Base-by-base conservation (phyloP, 2,113 vertebrate genomes). In the Phasianus colchicus region DNA sequence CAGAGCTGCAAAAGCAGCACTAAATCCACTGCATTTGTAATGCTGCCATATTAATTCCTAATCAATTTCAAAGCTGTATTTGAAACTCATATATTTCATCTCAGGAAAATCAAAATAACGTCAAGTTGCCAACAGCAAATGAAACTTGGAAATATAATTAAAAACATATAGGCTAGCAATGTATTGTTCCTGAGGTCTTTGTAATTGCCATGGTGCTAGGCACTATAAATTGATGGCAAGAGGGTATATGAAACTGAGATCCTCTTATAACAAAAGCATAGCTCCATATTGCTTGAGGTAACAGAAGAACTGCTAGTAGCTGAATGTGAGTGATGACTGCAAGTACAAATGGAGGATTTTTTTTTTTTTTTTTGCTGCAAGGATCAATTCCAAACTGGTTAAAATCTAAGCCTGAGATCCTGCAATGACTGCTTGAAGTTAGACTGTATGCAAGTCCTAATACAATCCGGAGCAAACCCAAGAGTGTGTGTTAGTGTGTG, bases 191-290 rank as follows among this genome's bases (percentile, higher is more conserved):
- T 71, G 83, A 93, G 72, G 72, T 64, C 94, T 95, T 71, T 73
- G 91, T 89, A 92, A 95, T 88, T 95, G 95, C 92, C 87, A 91
- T 52, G 57, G 88, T 67, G 69, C 76, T 83, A 95, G 95, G 76
- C 93, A 75, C 92, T 92, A 91, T 92, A 94, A 96, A 93, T 93
- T 96, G 91, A 95, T 83, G 71, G 89, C 87, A 96, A 88, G 94
- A 95, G 85, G 83, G 52, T 93, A 95, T 95, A 95, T 95, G 94
- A 96, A 95, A 92, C 91, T 2, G 89, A 95, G 94, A 95, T 93
- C 85, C 91, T 95, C 93, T 96, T 93, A 91, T 86, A 95, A 89
- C 69, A 95, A 83, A 92, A 96, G 87, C 79, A 92, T 10, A 83
- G 85, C 82, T 83, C 81, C 82, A 63, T 69, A 94, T 95, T 88